Evolutionary conservation across 1,140 invertebrate genomes (phyloP).

Genomic region (Eufriesea mexicana): DNA sequence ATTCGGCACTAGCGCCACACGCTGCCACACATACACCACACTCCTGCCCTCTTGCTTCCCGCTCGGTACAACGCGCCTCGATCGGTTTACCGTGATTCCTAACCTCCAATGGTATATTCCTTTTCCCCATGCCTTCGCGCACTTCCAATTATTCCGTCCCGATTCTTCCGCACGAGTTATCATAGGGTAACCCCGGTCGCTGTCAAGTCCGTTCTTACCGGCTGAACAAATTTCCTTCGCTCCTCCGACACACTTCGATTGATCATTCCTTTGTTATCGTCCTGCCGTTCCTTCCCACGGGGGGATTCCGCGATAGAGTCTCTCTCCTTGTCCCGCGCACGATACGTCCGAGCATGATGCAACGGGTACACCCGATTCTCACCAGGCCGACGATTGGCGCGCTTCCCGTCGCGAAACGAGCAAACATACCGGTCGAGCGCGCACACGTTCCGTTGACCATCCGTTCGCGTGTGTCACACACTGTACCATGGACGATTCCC

Average conservation of each 20-base stretch:
- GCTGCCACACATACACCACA: no score
- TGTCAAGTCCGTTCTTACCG: conserved; percentile 41
- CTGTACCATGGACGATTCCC: not conserved
- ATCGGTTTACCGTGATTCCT: not conserved
- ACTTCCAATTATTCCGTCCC: not conserved
- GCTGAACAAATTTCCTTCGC: conserved; percentile 24
- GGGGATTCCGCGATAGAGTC: not conserved
- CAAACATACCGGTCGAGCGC: conserved; percentile 23
- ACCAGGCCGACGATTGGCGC: not conserved
- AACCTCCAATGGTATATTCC: not conserved
- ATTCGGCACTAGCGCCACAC: not conserved
- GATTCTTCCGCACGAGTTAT: conserved; percentile 44
- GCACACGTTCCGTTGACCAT: conserved; percentile 2
- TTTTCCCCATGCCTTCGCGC: not conserved
- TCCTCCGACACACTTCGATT: no score
- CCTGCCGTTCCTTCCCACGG: not conserved
- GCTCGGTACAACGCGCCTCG: not conserved
- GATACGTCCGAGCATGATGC: not conserved
- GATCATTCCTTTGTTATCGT: not conserved
- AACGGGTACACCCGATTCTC: not conserved
- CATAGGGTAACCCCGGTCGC: conserved; percentile 33
- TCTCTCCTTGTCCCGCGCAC: not conserved
- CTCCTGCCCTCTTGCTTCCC: not conserved
- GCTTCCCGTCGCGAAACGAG: conserved; percentile 27
- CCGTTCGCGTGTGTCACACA: not conserved